Conservation (phyloP, 2,113 vertebrate genomes). For the Conger conger region DNA sequence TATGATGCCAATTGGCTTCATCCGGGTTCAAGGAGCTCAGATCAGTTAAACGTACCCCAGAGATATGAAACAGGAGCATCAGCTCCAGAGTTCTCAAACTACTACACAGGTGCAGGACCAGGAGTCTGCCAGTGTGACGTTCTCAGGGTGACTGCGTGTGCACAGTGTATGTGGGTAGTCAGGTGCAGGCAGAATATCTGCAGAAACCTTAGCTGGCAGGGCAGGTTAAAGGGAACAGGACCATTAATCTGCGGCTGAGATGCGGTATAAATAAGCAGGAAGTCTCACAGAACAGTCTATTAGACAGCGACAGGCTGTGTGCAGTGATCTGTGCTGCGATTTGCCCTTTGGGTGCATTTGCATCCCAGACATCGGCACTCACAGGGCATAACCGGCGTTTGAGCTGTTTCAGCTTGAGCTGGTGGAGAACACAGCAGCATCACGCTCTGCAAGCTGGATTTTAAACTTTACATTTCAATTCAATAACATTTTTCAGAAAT, state of each 20-base stretch:
- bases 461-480: too few species aligned
- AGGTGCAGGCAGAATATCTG: background rate
- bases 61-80: background rate
- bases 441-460: too few species aligned
- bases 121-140: background rate
- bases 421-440: background rate
- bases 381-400: background rate
- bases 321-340: background rate
- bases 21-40: too few species aligned
- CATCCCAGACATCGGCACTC: background rate
- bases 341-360: slow-evolving; percentile 1
- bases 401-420: background rate
- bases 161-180: background rate
- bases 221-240: background rate
- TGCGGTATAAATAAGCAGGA: slow-evolving; percentile 8
- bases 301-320: slow-evolving; percentile 5
- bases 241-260: background rate
- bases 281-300: background rate
- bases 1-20: too few species aligned
- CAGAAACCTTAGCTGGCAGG: slow-evolving; percentile 16
- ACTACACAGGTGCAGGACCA: background rate
- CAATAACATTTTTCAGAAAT: background rate
- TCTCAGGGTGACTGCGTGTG: background rate
- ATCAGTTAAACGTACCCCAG: background rate
- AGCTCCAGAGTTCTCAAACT: background rate